Evolutionary conservation across 2,888 invertebrate species (phyloP).

Genomic region (Aphodius sticticus): DNA sequence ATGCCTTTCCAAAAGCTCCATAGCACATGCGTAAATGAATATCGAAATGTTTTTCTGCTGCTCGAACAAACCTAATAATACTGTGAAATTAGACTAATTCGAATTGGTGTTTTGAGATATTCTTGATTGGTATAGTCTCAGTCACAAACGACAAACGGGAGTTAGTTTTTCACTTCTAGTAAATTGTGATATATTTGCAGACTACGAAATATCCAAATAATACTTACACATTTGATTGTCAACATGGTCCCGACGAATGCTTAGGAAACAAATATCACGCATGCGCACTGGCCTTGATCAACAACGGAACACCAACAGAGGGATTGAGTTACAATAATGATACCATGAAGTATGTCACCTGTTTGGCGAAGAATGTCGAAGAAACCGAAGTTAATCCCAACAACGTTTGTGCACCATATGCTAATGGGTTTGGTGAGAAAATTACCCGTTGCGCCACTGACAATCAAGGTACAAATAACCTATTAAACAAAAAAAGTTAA

Average conservation of each 20-base stretch:
- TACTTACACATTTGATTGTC: conserved; percentile 69
- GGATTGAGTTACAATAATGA: conserved; percentile 28
- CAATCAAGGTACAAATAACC: not conserved
- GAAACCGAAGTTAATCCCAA: not conserved
- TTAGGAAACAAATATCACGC: conserved; percentile 76
- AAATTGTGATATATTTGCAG: conserved; percentile 13
- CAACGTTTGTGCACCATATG: not conserved
- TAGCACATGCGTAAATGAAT: too few relatives aligned
- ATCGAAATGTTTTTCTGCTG: too few relatives aligned
- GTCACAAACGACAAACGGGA: too few relatives aligned
- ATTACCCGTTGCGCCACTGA: not conserved
- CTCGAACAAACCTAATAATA: too few relatives aligned
- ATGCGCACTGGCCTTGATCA: conserved; percentile 61
- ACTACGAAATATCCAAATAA: not conserved
- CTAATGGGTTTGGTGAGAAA: not conserved
- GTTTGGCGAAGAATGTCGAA: conserved; percentile 63
- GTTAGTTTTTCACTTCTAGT: too few relatives aligned
- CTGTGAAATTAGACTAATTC: too few relatives aligned
- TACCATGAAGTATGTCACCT: conserved; percentile 66
- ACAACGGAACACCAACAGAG: conserved; percentile 39
- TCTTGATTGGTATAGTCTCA: too few relatives aligned
- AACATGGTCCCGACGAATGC: conserved; percentile 77
- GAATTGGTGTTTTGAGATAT: too few relatives aligned
- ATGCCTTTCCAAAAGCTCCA: too few relatives aligned
- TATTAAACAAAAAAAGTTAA: too few relatives aligned